Evolutionary conservation across 2,888 invertebrate species (phyloP).

Genomic region (Himalopsyche japonica): DNA sequence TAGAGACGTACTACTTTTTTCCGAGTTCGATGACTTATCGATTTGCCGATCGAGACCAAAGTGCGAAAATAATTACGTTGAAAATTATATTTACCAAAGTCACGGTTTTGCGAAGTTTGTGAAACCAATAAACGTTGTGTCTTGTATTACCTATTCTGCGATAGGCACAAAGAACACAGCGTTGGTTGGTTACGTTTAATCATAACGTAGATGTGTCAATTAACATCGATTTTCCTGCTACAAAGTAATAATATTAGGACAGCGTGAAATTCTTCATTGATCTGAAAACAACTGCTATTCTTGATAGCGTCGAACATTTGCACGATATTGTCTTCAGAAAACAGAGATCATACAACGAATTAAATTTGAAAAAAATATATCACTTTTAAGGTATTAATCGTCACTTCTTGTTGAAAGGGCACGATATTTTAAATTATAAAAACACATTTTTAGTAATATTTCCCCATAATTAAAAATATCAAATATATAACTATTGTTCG

Average conservation of each 20-base stretch:
- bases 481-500: too few relatives aligned
- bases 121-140: neutral
- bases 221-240: neutral
- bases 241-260: neutral
- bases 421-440: too few relatives aligned
- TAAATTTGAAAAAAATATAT: too few relatives aligned
- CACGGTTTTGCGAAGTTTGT: neutral
- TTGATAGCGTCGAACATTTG: too few relatives aligned
- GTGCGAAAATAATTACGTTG: neutral
- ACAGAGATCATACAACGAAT: too few relatives aligned
- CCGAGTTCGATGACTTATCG: neutral
- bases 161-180: neutral
- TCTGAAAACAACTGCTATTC: too few relatives aligned
- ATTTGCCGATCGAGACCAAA: neutral
- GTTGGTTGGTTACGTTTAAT: neutral
- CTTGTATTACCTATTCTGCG: neutral
- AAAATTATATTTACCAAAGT: neutral
- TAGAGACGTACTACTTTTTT: neutral
- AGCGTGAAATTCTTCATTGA: neutral
- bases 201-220: neutral
- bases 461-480: too few relatives aligned
- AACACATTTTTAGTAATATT: too few relatives aligned
- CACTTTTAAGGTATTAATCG: too few relatives aligned
- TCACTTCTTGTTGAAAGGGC: too few relatives aligned
- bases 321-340: too few relatives aligned